phyloP scores from a whole-genome alignment of 2,113 vertebrate genomes.

The Sialia sialis region DNA sequence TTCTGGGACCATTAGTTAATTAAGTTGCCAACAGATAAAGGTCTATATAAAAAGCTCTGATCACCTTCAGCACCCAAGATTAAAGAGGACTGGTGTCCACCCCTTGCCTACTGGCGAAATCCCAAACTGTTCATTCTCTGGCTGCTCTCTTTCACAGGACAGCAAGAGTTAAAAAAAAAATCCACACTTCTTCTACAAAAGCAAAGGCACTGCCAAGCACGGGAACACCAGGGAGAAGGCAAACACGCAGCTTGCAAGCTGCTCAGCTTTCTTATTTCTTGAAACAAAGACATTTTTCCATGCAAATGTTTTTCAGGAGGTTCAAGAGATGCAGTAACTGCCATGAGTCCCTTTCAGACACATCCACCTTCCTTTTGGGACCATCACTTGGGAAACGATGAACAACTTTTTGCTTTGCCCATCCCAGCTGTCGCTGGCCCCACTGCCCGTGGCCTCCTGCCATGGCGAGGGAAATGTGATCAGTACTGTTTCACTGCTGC shows the following conservation, averaged over 20 bases:
- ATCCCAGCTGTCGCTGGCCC: background rate
- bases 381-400: background rate
- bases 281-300: background rate
- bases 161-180: slow-evolving; percentile 38
- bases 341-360: background rate
- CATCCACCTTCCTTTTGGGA: background rate
- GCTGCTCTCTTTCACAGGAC: background rate
- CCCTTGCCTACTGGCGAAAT: background rate
- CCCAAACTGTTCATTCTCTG: background rate
- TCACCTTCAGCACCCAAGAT: background rate
- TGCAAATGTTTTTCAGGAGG: background rate
- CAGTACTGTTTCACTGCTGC: background rate
- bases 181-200: background rate
- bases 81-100: background rate
- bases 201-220: slow-evolving; percentile 32
- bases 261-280: slow-evolving; percentile 21
- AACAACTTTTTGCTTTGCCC: background rate
- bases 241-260: background rate
- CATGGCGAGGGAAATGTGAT: accelerated
- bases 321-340: background rate
- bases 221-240: background rate
- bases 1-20: slow-evolving; percentile 33
- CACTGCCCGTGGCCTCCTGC: background rate
- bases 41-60: background rate
- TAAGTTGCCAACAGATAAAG: background rate